Percentiles rank a stretch among this genome's conserved stretches.
Conservation (phyloP, 2,888 invertebrate genomes). For the Oligia strigilis region DNA sequence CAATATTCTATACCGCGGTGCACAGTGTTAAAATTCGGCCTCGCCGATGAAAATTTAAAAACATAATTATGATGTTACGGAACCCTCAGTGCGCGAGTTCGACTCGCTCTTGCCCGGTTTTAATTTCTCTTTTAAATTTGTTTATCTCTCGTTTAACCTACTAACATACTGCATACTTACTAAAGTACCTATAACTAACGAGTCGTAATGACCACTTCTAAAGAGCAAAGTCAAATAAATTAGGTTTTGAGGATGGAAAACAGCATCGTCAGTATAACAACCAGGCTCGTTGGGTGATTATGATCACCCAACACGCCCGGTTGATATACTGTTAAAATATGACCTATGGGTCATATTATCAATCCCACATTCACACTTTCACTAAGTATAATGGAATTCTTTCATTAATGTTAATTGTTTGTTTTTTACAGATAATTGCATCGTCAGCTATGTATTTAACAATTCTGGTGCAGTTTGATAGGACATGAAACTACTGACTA, state of each 20-base stretch:
- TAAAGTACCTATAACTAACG: not conserved
- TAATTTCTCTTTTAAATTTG: not conserved
- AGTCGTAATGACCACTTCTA: not conserved
- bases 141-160: not conserved
- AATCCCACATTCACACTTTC: not conserved
- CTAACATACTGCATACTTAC: not conserved
- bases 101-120: too few species aligned
- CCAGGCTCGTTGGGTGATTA: not conserved
- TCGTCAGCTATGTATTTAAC: constrained; percentile 84
- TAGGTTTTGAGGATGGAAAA: not conserved
- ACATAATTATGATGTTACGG: too few species aligned
- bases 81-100: too few species aligned
- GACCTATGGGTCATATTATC: not conserved
- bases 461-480: constrained; percentile 84
- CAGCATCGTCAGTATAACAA: not conserved
- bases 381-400: not conserved
- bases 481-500: constrained; percentile 46
- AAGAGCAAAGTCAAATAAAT: not conserved
- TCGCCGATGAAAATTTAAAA: too few species aligned
- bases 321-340: too few species aligned
- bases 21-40: too few species aligned
- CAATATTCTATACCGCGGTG: too few species aligned
- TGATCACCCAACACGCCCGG: too few species aligned
- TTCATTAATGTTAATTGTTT: constrained; percentile 4
- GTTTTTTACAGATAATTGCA: constrained; percentile 79